Conservation (phyloP, 2,797 vertebrate species). For the Epinephelus coioides region DNA sequence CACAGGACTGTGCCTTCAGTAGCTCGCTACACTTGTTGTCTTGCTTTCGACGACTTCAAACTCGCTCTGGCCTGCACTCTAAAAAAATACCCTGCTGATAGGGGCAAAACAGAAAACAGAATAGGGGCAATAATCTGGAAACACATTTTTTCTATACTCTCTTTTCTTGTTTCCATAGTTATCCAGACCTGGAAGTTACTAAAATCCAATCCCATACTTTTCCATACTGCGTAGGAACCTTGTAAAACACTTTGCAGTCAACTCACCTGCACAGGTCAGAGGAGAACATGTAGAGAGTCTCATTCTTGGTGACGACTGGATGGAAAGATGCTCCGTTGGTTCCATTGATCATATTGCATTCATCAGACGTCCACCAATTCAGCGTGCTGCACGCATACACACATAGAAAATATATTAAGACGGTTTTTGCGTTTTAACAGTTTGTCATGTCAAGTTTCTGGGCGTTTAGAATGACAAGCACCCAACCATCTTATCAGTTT, state of each 20-base stretch:
- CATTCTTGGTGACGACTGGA: constrained; percentile 89
- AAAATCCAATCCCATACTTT: too few species aligned
- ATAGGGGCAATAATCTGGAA: too few species aligned
- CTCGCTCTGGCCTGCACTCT: too few species aligned
- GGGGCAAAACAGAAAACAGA: too few species aligned
- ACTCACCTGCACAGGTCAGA: constrained; percentile 96
- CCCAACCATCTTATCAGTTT: not conserved
- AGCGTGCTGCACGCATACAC: constrained; percentile 81
- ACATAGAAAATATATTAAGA: not conserved
- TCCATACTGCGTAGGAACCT: too few species aligned
- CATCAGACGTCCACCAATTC: constrained; percentile 91
- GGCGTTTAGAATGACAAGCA: not conserved
- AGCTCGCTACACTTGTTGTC: too few species aligned
- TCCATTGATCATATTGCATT: constrained; percentile 98
- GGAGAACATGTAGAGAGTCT: constrained; percentile 92
- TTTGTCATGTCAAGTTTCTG: not conserved
- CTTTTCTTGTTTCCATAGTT: too few species aligned
- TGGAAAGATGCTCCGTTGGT: constrained; percentile 95
- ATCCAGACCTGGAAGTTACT: too few species aligned
- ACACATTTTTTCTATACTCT: too few species aligned
- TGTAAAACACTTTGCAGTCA: not conserved
- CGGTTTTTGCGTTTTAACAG: not conserved
- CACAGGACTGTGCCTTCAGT: too few species aligned
- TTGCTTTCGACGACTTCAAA: too few species aligned
- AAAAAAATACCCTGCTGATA: too few species aligned